Evolutionary conservation across 2,888 invertebrate species (phyloP).

Genomic region (Diloba caeruleocephala): DNA sequence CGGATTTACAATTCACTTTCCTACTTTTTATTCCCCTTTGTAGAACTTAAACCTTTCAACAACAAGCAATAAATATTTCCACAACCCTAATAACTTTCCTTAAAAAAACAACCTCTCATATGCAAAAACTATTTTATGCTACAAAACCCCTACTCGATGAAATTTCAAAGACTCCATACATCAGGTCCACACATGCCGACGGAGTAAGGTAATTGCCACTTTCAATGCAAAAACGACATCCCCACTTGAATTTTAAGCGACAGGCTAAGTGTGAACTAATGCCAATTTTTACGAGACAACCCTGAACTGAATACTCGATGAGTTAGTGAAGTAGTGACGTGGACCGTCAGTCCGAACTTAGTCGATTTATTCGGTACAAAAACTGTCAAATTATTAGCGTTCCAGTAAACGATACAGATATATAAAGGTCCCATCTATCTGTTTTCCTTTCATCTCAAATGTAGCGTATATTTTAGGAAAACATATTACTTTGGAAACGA

Average conservation of each 20-base stretch:
- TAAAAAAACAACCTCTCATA: constrained; percentile 19
- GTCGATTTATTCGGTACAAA: constrained; percentile 46
- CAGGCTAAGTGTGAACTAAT: constrained; percentile 82
- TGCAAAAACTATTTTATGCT: constrained; percentile 45
- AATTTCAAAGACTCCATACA: constrained; percentile 50
- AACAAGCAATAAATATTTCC: too few species aligned
- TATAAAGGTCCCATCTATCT: constrained; percentile 42
- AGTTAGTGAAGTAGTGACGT: constrained; percentile 60
- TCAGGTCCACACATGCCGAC: constrained; percentile 55
- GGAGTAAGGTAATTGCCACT: constrained; percentile 76
- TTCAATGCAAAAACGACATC: constrained; percentile 76
- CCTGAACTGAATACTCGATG: constrained; percentile 73
- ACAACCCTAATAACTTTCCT: neutral
- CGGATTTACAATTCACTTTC: too few species aligned
- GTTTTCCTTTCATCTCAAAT: constrained; percentile 40
- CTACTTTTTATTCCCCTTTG: too few species aligned
- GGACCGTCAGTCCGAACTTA: constrained; percentile 41
- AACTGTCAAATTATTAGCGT: constrained; percentile 40
- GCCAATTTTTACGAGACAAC: constrained; percentile 79
- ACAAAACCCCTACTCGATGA: constrained; percentile 32
- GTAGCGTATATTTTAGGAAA: constrained; percentile 26
- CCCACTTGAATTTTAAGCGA: constrained; percentile 77
- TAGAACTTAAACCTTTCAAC: too few species aligned
- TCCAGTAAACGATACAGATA: constrained; percentile 39
- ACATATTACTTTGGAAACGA: too few species aligned